Conservation (phyloP, 2,113 vertebrate species). For the Poeciliopsis turrubarensis region DNA sequence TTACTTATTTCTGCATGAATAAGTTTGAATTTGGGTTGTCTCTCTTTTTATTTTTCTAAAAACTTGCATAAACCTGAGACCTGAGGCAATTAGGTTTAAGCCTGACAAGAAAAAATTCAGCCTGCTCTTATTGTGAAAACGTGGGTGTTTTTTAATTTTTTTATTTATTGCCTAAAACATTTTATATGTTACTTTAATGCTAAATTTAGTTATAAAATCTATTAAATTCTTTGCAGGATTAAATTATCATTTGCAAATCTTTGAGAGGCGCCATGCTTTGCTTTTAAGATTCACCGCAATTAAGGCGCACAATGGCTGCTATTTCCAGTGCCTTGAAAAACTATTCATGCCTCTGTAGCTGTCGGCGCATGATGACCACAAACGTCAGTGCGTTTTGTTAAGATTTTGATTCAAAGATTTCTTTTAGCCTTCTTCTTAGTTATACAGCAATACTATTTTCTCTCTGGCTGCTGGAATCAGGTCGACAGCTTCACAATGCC, state of each 20-base stretch:
- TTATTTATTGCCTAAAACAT: neutral
- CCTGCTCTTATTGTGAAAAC: slow-evolving; percentile 1
- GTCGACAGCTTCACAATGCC: slow-evolving; percentile 9
- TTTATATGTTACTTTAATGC: neutral
- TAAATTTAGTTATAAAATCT: too few species aligned
- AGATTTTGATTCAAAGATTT: too few species aligned
- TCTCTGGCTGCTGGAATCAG: slow-evolving; percentile 38
- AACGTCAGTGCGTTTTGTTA: too few species aligned
- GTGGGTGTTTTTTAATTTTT: neutral
- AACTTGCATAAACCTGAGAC: slow-evolving; percentile 46
- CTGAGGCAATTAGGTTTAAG: slow-evolving; percentile 16
- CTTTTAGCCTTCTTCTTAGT: too few species aligned
- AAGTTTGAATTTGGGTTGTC: slow-evolving; percentile 53
- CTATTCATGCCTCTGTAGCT: neutral
- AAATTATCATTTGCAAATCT: neutral
- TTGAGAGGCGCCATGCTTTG: neutral
- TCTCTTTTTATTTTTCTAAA: neutral
- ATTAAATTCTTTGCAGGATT: neutral
- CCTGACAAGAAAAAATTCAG: slow-evolving; percentile 20
- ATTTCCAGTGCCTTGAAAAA: neutral
- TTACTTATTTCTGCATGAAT: slow-evolving; percentile 32
- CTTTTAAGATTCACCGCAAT: too few species aligned
- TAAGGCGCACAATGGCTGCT: too few species aligned
- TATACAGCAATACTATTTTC: slow-evolving; percentile 65
- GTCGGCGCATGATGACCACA: too few species aligned